These are phyloP conservation scores for Lucifuga dentata DNA, from an alignment of 2,113 vertebrate species.

Conservation along the genomic window DNA sequence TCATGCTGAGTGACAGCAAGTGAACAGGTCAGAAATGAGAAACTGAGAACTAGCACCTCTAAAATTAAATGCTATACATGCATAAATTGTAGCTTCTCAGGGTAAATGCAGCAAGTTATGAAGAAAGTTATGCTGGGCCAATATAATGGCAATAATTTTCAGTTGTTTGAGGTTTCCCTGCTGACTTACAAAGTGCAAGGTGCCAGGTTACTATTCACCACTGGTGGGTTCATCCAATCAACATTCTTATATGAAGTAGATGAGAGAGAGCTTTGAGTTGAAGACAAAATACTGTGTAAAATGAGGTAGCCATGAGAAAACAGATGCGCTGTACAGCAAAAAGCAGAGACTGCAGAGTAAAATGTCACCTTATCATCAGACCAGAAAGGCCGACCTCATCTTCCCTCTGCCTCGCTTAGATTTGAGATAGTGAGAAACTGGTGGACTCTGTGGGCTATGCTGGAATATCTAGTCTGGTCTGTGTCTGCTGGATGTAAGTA, in stretches of 20 bases:
- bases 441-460: no score
- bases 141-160: neutral
- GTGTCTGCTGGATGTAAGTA: no score
- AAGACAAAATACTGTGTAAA: constrained; percentile 27
- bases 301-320: constrained; percentile 32
- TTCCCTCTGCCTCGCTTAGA: constrained; percentile 30
- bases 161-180: constrained; percentile 25
- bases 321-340: constrained; percentile 37
- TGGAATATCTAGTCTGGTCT: no score
- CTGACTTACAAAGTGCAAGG: constrained; percentile 30
- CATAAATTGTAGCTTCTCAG: neutral
- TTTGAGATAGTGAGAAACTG: no score
- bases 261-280: constrained; percentile 21
- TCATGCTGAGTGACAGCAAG: no score
- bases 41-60: no score
- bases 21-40: no score
- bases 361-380: constrained; percentile 74
- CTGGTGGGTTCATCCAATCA: constrained; percentile 38
- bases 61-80: no score
- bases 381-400: constrained; percentile 49
- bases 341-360: constrained; percentile 53
- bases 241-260: constrained; percentile 20
- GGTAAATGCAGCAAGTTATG: neutral
- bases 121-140: neutral
- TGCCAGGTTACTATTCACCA: constrained; percentile 39